Base-by-base conservation (phyloP, 2,888 invertebrate species). In the Polydrusus pterygomalis region DNA sequence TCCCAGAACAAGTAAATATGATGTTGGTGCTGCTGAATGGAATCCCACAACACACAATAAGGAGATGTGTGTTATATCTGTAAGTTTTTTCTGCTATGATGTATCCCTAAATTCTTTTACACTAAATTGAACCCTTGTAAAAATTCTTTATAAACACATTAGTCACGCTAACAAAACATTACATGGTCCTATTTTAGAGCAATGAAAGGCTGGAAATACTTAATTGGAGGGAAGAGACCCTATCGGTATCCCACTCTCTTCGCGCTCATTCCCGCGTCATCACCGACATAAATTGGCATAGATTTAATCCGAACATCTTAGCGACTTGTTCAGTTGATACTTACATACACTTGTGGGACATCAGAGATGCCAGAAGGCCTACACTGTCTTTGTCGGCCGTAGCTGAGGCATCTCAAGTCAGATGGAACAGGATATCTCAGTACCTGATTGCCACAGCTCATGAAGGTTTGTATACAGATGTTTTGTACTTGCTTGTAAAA, bases 281-380 rank as follows among this genome's bases (percentile, higher is more conserved):
- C 34, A 95, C 95, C 74, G 97, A 97, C 85, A 91, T 98, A 70
- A 96, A 97, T 87, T 98, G 98, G 95, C 97, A 97, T 84, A 91
- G 91, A 64, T 91, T 92, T 84, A 93, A 95, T 85, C 91, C 93
- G 1, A 92, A 93, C 86, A 87, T 93, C 60, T 86, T 96, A 74
- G 95, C 97, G 9, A 96, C 97, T 56, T 97, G 97, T 84, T 97
- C 97, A 5, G 96, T 96, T 69, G 98, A 98, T 85, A 96, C 97
- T 49, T 97, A 94, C 84, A 96, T 97, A 45, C 95, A 97, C 86
- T 91, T 98, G 72, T 98, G 98, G 98, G 98, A 98, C 85, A 90
- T 96, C 65, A 89, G 97, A 82, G 97, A 97, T 88, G 90, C 94
- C 9, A 91, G 95, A 77, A 93, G 94, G 86, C 97, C 97, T 17